Percentiles rank a stretch among this genome's conserved stretches.
Evolutionary conservation across 2,113 vertebrate genomes (phyloP).

Genomic region (Thryonomys swinderianus): DNA sequence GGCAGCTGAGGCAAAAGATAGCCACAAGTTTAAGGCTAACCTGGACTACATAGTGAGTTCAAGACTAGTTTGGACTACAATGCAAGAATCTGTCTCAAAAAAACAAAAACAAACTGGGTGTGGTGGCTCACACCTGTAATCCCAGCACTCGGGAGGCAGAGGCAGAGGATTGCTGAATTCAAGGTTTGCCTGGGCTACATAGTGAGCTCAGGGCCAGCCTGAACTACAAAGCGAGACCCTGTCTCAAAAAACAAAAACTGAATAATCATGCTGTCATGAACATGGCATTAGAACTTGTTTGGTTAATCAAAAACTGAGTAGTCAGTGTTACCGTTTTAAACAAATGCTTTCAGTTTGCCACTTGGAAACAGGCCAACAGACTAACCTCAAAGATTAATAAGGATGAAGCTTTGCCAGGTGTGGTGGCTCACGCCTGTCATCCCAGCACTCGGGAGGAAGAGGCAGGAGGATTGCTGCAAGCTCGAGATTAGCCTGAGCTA

Average conservation of each 20-base stretch:
- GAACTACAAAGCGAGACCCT: not conserved
- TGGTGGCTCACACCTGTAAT: too few relatives aligned
- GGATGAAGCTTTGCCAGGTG: too few relatives aligned
- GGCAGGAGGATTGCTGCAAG: too few relatives aligned
- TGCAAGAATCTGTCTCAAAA: not conserved
- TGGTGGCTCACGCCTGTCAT: too few relatives aligned
- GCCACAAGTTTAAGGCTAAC: not conserved
- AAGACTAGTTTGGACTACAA: not conserved
- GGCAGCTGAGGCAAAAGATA: not conserved
- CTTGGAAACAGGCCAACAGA: conserved; percentile 13
- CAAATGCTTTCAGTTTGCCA: conserved; percentile 51
- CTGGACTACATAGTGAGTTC: not conserved
- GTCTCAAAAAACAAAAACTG: not conserved
- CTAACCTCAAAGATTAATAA: conserved; percentile 49
- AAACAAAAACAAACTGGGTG: not conserved
- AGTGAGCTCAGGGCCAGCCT: too few relatives aligned
- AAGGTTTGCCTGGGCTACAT: too few relatives aligned
- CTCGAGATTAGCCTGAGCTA: too few relatives aligned
- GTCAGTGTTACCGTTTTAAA: conserved; percentile 8
- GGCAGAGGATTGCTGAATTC: too few relatives aligned
- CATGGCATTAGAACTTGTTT: conserved; percentile 42
- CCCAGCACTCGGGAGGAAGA: too few relatives aligned
- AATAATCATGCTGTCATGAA: conserved; percentile 12
- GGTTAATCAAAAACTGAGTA: conserved; percentile 54
- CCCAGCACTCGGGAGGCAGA: too few relatives aligned